Base-by-base conservation (phyloP, 1,140 invertebrate genomes). In the Hesperophylax magnus region DNA sequence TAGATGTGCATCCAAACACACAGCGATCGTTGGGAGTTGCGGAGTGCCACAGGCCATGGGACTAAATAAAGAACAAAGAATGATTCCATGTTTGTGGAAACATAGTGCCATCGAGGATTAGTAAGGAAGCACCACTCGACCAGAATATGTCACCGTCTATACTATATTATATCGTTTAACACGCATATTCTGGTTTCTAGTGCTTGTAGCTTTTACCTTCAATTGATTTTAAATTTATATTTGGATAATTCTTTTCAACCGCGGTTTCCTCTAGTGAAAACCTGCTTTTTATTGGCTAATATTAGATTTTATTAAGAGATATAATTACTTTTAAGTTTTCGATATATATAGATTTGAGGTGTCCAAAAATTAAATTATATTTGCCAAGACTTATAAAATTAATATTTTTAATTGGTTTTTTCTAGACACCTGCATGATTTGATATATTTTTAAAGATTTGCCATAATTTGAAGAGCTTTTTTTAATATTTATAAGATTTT, bases 351-450 rank as follows among this genome's bases (percentile, higher is more conserved):
- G n/a, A 67, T 67, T 72, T 47, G 18, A 72, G 69, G 69, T 72
- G 69, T 72, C 69, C 69, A 52, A 72, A 72, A 72, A 72, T 72
- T 72, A 72, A 72, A 53, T 67, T 47, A 72, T 72, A 72, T 72
- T 72, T 72, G 69, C 63, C 58, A 72, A 72, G 69, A 72, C 69
- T 72, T 72, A 72, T 72, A 72, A 72, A 67, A 72, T 72, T 72
- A 72, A 72, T 72, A 53, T 72, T 52, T 72, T 52, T 22, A 52
- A 20, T 72, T 52, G 63, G 63, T 67, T 67, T 67, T 34, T 67
- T 67, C n/a, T n/a, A 52, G 69, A 72, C 69, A 72, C 69, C 69
- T 72, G 69, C 52, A 72, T 72, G 20, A 72, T 72, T 72, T 72
- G 9, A 14, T 72, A 52, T 72, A n/a, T 52, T 72, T 18, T 24